These are phyloP conservation scores for Anastatus disparis DNA, from an alignment of 1,140 invertebrate genomes.

Conservation along the genomic window DNA sequence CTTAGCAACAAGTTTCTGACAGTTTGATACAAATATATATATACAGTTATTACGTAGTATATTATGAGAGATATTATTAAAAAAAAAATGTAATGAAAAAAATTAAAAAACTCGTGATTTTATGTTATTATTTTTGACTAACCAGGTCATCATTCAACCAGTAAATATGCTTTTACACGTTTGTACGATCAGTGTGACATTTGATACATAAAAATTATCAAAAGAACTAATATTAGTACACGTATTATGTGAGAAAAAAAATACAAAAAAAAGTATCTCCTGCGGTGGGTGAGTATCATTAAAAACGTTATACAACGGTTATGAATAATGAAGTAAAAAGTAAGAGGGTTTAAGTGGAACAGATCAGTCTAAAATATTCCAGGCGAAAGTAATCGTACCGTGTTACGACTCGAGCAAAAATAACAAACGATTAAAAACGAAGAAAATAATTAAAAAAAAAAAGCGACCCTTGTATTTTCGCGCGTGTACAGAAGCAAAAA, in stretches of 20 bases:
- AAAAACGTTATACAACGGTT: not conserved
- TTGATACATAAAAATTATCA: conserved; percentile 35
- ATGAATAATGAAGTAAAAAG: not conserved
- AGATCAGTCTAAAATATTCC: not conserved
- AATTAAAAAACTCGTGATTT: conserved; percentile 15
- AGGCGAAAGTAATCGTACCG: conserved; percentile 19
- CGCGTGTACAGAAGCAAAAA: conserved; percentile 46
- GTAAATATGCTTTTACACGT: conserved; percentile 40
- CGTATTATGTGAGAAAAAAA: conserved; percentile 3
- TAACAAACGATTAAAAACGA: conserved; percentile 8
- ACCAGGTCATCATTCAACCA: conserved; percentile 15
- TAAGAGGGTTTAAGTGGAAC: too few relatives aligned
- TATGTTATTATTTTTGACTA: conserved; percentile 29
- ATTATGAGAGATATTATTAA: too few relatives aligned
- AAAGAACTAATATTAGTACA: conserved; percentile 23
- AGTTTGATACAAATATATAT: conserved; percentile 31
- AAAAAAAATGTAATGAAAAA: too few relatives aligned
- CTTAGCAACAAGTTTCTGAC: conserved; percentile 23
- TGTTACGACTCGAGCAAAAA: conserved; percentile 8
- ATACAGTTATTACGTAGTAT: conserved; percentile 24
- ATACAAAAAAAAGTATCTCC: conserved; percentile 1
- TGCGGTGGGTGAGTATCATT: not conserved
- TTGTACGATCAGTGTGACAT: conserved; percentile 34
- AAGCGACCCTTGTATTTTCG: conserved; percentile 49
- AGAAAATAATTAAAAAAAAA: conserved; percentile 26